Conservation (phyloP, 2,797 vertebrate genomes). For the Sebastes paucispinis region DNA sequence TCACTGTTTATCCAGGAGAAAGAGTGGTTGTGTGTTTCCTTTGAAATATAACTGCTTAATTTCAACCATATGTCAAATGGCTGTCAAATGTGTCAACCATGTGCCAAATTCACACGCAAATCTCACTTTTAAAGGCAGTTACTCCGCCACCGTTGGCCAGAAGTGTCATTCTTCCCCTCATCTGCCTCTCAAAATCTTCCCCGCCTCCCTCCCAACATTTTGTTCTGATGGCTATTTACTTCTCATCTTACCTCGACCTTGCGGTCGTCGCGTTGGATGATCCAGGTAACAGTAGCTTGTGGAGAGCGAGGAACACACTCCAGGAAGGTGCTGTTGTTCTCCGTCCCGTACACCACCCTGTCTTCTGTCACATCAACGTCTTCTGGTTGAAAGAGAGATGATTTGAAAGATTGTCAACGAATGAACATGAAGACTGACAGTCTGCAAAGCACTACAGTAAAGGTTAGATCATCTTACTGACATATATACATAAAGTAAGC, state of each 20-base stretch:
- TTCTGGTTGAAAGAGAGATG: conserved; percentile 68
- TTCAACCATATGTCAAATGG: conserved; percentile 62
- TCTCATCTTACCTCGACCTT: conserved; percentile 86
- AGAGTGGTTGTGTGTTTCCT: conserved; percentile 34
- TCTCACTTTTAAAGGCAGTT: conserved; percentile 40
- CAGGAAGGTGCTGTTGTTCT: conserved; percentile 95
- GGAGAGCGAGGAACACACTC: conserved; percentile 90
- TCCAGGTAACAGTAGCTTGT: conserved; percentile 90
- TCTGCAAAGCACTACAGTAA: background rate
- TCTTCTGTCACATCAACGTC: conserved; percentile 80
- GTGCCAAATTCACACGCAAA: conserved; percentile 49
- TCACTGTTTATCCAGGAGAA: conserved; percentile 54
- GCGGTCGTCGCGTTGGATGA: conserved; percentile 85
- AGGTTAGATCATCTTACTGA: background rate
- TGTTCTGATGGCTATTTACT: background rate
- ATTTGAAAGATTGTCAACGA: background rate
- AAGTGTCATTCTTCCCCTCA: background rate
- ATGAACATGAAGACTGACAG: background rate
- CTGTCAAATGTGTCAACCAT: conserved; percentile 54
- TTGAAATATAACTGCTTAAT: conserved; percentile 63
- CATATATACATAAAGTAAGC: background rate
- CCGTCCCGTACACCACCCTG: conserved; percentile 86
- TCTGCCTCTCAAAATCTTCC: background rate
- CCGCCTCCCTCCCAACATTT: background rate
- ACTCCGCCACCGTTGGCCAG: conserved; percentile 4